These are phyloP conservation scores for Morpho achilles DNA, from an alignment of 2,888 invertebrate genomes.

Conservation along the genomic window DNA sequence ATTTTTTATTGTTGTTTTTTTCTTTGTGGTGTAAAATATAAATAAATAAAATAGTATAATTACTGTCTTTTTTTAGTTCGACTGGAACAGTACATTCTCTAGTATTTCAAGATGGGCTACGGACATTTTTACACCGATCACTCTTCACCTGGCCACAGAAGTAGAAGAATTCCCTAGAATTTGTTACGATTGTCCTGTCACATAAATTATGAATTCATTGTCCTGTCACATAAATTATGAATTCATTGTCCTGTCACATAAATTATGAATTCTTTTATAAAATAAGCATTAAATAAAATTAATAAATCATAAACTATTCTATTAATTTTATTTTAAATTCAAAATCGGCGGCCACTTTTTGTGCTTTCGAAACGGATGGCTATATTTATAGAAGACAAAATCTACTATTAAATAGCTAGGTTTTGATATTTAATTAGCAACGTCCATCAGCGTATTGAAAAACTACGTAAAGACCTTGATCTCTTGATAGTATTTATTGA, in stretches of 20 bases:
- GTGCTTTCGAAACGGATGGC: too few relatives aligned
- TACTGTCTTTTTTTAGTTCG: conserved; percentile 43
- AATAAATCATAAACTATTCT: neutral
- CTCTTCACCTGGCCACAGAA: conserved; percentile 34
- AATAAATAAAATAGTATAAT: neutral
- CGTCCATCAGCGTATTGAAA: too few relatives aligned
- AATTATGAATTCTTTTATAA: too few relatives aligned
- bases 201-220: conserved; percentile 35
- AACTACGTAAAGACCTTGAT: too few relatives aligned
- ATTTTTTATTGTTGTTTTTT: too few relatives aligned
- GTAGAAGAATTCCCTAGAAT: conserved; percentile 47
- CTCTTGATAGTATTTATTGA: too few relatives aligned
- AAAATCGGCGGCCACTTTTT: too few relatives aligned
- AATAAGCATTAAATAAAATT: neutral
- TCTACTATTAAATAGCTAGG: too few relatives aligned
- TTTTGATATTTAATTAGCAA: too few relatives aligned
- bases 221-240: conserved; percentile 13
- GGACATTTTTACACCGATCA: conserved; percentile 43
- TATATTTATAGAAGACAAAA: too few relatives aligned
- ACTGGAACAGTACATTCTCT: conserved; percentile 28
- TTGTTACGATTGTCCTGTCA: conserved; percentile 51
- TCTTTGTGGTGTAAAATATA: too few relatives aligned
- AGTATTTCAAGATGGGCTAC: conserved; percentile 45
- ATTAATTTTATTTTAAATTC: neutral
- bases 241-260: conserved; percentile 38